A percentile compares a stretch with the other conserved stretches of the same genome.
Conservation (phyloP, 2,113 vertebrate genomes). For the Semnornis frantzii region DNA sequence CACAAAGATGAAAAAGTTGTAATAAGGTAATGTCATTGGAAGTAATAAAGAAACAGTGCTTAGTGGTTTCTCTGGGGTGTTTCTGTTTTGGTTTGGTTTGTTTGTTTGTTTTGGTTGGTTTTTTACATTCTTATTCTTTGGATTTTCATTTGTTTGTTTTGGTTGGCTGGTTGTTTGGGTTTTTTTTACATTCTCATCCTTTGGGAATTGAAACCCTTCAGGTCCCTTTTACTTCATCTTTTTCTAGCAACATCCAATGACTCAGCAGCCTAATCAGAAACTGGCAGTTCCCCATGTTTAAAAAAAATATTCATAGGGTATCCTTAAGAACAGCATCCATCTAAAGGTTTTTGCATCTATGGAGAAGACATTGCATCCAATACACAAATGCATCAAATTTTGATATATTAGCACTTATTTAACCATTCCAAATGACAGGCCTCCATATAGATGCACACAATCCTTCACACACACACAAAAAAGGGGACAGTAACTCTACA, state of each 20-base stretch:
- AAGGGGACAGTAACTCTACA: fast-evolving
- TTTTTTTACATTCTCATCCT: neutral
- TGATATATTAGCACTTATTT: neutral
- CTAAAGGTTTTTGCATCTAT: neutral
- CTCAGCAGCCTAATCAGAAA: neutral
- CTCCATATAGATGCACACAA: neutral
- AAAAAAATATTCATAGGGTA: neutral
- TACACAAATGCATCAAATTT: neutral
- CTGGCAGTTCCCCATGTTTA: neutral
- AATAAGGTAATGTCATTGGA: neutral
- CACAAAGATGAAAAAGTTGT: neutral
- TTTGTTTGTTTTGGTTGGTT: neutral
- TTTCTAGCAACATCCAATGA: neutral
- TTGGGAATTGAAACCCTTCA: neutral
- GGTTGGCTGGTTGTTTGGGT: too few relatives aligned
- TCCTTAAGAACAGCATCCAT: neutral
- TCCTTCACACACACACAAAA: too few relatives aligned
- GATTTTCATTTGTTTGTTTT: too few relatives aligned
- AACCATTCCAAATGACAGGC: neutral
- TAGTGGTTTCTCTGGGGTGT: neutral
- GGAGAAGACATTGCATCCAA: neutral
- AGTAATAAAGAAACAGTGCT: neutral
- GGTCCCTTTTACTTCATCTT: fast-evolving
- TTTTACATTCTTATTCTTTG: neutral
- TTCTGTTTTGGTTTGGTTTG: too few relatives aligned